These are phyloP conservation scores for Rapana venosa DNA, from an alignment of 2,888 invertebrate species.

Conservation along the genomic window DNA sequence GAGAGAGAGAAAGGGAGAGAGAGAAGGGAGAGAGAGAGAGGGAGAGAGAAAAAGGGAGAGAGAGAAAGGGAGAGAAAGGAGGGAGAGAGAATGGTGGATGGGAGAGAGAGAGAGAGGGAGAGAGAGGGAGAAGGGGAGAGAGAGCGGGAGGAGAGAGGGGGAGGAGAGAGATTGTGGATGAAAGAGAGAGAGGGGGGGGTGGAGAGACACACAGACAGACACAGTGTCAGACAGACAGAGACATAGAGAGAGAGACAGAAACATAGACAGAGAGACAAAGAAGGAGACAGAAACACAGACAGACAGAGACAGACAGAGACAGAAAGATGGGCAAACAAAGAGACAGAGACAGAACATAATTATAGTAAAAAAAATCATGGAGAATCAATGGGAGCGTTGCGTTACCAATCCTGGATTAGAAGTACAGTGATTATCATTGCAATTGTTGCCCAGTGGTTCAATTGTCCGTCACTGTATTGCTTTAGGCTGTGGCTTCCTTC, in stretches of 20 bases:
- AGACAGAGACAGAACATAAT: neutral
- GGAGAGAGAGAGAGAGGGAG: neutral
- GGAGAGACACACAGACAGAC: slow-evolving; percentile 5
- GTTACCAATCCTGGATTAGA: too few species aligned
- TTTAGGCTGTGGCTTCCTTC: too few species aligned
- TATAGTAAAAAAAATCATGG: neutral
- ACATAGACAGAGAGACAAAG: neutral
- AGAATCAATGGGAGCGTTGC: neutral
- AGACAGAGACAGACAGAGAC: slow-evolving; percentile 33
- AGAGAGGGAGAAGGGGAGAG: neutral
- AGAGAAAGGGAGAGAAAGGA: neutral
- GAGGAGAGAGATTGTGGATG: neutral
- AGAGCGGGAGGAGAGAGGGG: neutral
- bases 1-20: neutral
- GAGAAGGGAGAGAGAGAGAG: neutral
- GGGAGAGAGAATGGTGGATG: neutral
- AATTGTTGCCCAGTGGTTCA: too few species aligned
- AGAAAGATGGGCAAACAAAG: neutral
- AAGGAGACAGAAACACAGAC: slow-evolving; percentile 15
- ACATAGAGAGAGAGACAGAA: neutral
- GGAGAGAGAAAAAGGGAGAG: neutral
- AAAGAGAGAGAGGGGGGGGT: neutral
- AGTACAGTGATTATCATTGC: too few species aligned
- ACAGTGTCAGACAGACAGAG: slow-evolving; percentile 13
- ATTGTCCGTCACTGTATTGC: too few species aligned